These are phyloP conservation scores for Aleiodes leptofemur DNA, from an alignment of 2,888 invertebrate species.

Conservation along the genomic window DNA sequence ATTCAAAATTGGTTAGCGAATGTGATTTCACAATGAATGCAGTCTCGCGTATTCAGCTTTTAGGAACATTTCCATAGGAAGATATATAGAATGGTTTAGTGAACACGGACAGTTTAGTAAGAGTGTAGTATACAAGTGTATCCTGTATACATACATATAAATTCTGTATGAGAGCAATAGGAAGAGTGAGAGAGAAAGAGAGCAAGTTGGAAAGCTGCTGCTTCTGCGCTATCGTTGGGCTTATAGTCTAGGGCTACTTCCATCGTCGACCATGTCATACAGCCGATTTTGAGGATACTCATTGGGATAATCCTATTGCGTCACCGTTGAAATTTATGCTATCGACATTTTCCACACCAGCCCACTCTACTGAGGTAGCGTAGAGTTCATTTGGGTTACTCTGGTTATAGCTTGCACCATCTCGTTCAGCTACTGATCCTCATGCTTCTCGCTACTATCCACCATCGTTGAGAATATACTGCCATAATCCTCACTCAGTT, in stretches of 20 bases:
- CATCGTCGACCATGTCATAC: constrained; percentile 33
- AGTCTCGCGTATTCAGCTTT: constrained; percentile 21
- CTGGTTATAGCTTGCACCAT: constrained; percentile 21
- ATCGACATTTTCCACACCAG: constrained; percentile 47
- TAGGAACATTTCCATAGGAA: constrained; percentile 22
- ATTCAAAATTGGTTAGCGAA: neutral
- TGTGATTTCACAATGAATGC: constrained; percentile 29
- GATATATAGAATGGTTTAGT: constrained; percentile 20
- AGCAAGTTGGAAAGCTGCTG: constrained; percentile 12
- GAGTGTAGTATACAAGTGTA: constrained; percentile 10
- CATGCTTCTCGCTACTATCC: constrained; percentile 6
- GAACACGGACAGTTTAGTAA: constrained; percentile 23
- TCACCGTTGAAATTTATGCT: constrained; percentile 47
- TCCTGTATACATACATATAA: neutral
- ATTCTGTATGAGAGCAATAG: constrained; percentile 15
- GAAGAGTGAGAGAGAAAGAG: neutral
- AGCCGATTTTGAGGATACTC: constrained; percentile 40
- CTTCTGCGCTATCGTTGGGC: constrained; percentile 24
- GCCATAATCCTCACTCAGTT: constrained; percentile 16
- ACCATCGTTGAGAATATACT: constrained; percentile 12
- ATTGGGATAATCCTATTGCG: constrained; percentile 43
- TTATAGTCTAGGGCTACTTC: constrained; percentile 32
- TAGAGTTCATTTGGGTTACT: constrained; percentile 43
- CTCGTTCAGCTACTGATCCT: constrained; percentile 34
- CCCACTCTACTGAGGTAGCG: constrained; percentile 17